These are phyloP conservation scores for Chromis chromis DNA, from an alignment of 2,797 vertebrate genomes.

Conservation along the genomic window DNA sequence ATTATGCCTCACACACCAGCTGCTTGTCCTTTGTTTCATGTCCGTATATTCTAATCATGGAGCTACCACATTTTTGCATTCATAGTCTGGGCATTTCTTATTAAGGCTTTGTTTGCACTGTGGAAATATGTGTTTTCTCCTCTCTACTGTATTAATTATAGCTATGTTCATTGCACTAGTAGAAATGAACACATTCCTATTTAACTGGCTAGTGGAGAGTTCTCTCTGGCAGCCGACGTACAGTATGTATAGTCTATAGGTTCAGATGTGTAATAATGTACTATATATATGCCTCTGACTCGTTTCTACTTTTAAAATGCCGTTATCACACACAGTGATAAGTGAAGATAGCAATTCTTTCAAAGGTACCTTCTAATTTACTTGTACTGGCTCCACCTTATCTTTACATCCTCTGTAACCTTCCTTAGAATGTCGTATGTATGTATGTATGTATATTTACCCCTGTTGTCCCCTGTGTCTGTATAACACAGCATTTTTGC, in stretches of 20 bases:
- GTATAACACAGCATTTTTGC: slow-evolving; percentile 30
- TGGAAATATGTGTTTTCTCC: slow-evolving; percentile 53
- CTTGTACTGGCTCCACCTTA: not conserved
- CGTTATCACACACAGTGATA: not conserved
- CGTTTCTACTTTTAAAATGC: slow-evolving; percentile 7
- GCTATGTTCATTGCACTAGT: slow-evolving; percentile 16
- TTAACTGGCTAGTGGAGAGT: slow-evolving; percentile 47
- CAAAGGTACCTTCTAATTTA: not conserved
- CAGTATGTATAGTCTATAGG: not conserved
- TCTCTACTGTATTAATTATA: slow-evolving; percentile 28
- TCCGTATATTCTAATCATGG: slow-evolving; percentile 74
- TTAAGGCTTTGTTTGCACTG: slow-evolving; percentile 56
- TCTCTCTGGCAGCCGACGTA: slow-evolving; percentile 3
- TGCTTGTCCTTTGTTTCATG: slow-evolving; percentile 73
- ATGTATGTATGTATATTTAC: slow-evolving; percentile 27
- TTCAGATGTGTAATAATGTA: slow-evolving; percentile 11
- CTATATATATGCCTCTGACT: slow-evolving; percentile 15
- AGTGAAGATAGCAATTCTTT: not conserved
- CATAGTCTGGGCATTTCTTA: slow-evolving; percentile 43
- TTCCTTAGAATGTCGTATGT: slow-evolving; percentile 13
- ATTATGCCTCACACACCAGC: slow-evolving; percentile 72
- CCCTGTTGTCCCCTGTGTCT: slow-evolving; percentile 41
- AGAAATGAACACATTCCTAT: slow-evolving; percentile 28
- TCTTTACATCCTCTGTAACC: not conserved
- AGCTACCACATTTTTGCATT: slow-evolving; percentile 48